Percentiles rank a stretch among this genome's conserved stretches.
These are phyloP conservation scores for Aphrocallistes beatrix DNA, from an alignment of 37 sponge, comb jelly and placozoan genomes.

Conservation along the genomic window DNA sequence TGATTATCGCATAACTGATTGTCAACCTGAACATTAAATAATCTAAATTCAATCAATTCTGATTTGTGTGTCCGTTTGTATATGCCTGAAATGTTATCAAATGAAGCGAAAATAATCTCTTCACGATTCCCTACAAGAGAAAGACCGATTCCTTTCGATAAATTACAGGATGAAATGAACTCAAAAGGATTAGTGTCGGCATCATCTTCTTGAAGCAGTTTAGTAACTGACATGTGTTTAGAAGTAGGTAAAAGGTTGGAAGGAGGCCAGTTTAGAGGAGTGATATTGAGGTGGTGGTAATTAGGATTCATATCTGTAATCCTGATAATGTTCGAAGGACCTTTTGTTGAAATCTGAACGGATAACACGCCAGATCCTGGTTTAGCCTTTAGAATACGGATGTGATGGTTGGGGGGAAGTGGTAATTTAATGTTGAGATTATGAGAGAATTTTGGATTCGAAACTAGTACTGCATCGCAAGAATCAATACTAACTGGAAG, in stretches of 20 bases:
- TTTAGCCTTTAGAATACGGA: slow-evolving; percentile 51
- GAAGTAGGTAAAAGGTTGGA: background rate
- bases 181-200: background rate
- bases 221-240: background rate
- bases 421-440: background rate
- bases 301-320: background rate
- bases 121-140: background rate
- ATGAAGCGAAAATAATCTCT: background rate
- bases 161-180: background rate
- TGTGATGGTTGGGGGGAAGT: slow-evolving; percentile 34
- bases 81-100: background rate
- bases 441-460: background rate
- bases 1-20: background rate
- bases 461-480: background rate
- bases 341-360: slow-evolving; percentile 25
- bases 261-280: background rate
- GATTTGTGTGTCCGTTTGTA: slow-evolving; percentile 3
- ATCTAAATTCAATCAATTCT: background rate
- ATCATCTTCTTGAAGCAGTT: background rate
- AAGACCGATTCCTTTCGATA: background rate
- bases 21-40: background rate
- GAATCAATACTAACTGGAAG: background rate
- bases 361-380: slow-evolving; percentile 72
- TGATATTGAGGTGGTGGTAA: background rate
- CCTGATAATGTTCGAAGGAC: background rate